Conservation (phyloP, 2,113 vertebrate species). For the Notechis scutatus region DNA sequence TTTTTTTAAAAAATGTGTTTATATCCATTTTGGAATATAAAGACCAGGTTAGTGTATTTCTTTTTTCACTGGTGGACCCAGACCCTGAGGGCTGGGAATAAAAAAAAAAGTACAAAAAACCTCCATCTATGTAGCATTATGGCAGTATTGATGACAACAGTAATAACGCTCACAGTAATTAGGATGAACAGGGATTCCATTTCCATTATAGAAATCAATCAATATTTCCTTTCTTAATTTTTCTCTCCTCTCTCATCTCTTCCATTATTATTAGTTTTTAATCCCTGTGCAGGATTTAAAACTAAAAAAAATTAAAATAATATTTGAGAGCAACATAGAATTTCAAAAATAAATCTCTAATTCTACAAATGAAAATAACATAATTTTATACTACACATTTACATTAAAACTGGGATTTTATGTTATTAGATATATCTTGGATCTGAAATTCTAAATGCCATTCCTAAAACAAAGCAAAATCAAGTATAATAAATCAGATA, state of each 20-base stretch:
- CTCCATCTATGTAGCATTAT: constrained; percentile 54
- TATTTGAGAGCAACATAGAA: constrained; percentile 57
- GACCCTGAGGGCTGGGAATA: constrained; percentile 38
- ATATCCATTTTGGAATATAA: not conserved
- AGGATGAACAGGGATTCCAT: constrained; percentile 71
- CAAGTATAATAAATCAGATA: not conserved
- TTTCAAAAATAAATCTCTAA: constrained; percentile 65
- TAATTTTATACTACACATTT: constrained; percentile 51
- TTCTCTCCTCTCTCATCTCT: not conserved
- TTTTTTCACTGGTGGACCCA: constrained; percentile 28
- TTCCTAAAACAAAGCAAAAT: not conserved
- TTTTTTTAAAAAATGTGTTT: constrained; percentile 25
- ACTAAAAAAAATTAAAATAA: constrained; percentile 46
- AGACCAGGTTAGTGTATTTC: constrained; percentile 26
- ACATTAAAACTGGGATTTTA: constrained; percentile 54
- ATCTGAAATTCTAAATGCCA: not conserved
- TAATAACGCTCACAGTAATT: constrained; percentile 71
- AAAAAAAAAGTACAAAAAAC: not conserved
- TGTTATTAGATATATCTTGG: not conserved
- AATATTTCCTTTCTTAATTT: constrained; percentile 36
- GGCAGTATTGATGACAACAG: constrained; percentile 67
- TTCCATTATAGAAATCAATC: constrained; percentile 70
- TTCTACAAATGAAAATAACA: constrained; percentile 65
- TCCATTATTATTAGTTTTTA: not conserved
- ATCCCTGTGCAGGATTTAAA: constrained; percentile 39